Conservation (phyloP, 2,113 vertebrate species). For the Trematocara macrostoma region DNA sequence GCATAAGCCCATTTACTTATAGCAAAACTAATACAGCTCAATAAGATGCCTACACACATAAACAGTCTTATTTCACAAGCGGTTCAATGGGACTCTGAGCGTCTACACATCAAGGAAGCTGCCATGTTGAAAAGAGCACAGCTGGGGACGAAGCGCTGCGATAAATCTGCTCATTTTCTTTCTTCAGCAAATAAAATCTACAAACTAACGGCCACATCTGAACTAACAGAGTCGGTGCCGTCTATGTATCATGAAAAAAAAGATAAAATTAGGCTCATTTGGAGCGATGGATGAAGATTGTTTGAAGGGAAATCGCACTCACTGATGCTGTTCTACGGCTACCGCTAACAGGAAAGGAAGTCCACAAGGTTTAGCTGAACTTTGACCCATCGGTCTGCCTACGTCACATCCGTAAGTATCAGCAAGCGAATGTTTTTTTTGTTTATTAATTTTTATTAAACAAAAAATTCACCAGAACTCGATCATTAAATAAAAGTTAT, state of each 20-base stretch:
- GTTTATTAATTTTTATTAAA: not conserved
- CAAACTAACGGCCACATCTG: not conserved
- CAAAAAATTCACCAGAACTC: rapidly evolving
- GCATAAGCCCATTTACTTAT: rapidly evolving
- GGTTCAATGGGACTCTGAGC: rapidly evolving
- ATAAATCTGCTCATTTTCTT: not conserved
- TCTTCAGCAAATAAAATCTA: rapidly evolving
- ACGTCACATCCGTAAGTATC: conserved; percentile 56
- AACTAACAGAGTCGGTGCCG: rapidly evolving
- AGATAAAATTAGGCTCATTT: rapidly evolving
- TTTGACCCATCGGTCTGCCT: conserved; percentile 25
- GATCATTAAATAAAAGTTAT: not conserved
- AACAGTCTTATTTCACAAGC: rapidly evolving
- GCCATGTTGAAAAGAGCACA: conserved; percentile 57
- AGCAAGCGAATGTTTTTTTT: rapidly evolving
- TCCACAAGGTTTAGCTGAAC: conserved; percentile 21
- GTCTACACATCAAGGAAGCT: not conserved
- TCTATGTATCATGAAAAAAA: not conserved
- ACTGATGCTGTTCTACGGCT: conserved; percentile 70
- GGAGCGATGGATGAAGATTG: conserved; percentile 67
- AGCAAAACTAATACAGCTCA: rapidly evolving
- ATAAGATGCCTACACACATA: rapidly evolving
- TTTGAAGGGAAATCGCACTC: conserved; percentile 42
- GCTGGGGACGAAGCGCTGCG: not conserved
- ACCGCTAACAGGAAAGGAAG: conserved; percentile 77